These are phyloP conservation scores for Cremastinae sp. DNA, from an alignment of 2,888 invertebrate genomes.

Conservation along the genomic window DNA sequence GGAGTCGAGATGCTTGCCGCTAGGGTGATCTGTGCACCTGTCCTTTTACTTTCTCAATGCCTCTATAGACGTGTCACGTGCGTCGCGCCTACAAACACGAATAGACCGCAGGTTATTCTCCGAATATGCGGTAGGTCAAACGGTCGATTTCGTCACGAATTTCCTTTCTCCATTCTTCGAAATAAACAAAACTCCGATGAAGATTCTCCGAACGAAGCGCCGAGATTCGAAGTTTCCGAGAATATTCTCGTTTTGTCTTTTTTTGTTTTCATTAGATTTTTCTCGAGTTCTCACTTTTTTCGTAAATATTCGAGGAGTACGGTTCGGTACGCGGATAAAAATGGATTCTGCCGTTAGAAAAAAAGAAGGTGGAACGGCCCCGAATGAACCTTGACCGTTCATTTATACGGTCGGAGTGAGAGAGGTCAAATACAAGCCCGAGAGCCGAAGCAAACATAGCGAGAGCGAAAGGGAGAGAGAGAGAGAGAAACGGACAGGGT, in stretches of 20 bases:
- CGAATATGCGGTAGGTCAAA: constrained; percentile 42
- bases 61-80: not conserved
- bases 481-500: constrained; percentile 14
- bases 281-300: too few species aligned
- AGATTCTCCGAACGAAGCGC: too few species aligned
- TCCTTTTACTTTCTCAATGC: constrained; percentile 43
- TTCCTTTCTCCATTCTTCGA: not conserved
- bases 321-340: too few species aligned
- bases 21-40: constrained; percentile 45
- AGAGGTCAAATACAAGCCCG: constrained; percentile 19
- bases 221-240: not conserved
- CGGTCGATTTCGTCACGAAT: constrained; percentile 21
- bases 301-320: too few species aligned
- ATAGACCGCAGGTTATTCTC: constrained; percentile 13
- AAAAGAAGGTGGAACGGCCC: constrained; percentile 42
- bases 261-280: too few species aligned
- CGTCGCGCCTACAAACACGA: not conserved
- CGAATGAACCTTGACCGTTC: constrained; percentile 50
- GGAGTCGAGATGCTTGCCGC: constrained; percentile 30
- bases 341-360: not conserved
- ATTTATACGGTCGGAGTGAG: constrained; percentile 21
- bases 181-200: too few species aligned
- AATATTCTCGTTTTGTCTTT: not conserved
- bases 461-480: constrained; percentile 19
- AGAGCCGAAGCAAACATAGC: not conserved